A percentile compares a stretch with the other conserved stretches of the same genome.
Evolutionary conservation across 2,113 vertebrate species (phyloP).

Genomic region (Formicarius rufipectus): DNA sequence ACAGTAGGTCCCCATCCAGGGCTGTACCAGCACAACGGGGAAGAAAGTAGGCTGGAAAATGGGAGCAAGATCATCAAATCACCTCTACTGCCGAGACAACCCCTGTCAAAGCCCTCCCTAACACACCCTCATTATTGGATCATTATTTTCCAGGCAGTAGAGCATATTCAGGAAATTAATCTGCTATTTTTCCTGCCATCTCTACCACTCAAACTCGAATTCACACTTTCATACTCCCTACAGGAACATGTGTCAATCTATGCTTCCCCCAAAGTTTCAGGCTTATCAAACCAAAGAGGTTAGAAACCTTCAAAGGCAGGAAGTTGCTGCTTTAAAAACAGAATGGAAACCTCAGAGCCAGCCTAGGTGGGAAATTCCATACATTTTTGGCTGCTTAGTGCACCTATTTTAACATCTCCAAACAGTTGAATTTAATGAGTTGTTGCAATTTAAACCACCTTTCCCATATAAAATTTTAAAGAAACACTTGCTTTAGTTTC

Average conservation of each 20-base stretch:
- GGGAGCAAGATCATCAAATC: background rate
- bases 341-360: constrained; percentile 5
- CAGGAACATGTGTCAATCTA: background rate
- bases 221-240: background rate
- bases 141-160: background rate
- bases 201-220: background rate
- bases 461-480: background rate
- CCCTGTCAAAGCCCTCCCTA: background rate
- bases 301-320: background rate
- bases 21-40: rapidly evolving
- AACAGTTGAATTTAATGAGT: background rate
- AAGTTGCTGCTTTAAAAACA: constrained; percentile 27
- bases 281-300: background rate
- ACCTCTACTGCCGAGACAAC: background rate
- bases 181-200: background rate
- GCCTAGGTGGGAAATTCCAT: constrained; percentile 49
- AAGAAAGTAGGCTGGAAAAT: background rate
- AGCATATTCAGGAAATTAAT: background rate
- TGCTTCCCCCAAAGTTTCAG: background rate
- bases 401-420: background rate
- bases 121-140: background rate
- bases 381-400: background rate
- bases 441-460: constrained; percentile 6
- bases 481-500: constrained; percentile 1
- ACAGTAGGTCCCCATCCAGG: background rate